Evolutionary conservation across 2,888 invertebrate genomes (phyloP), one percentile per base, ranked within the genome.

Genomic region (Leptinotarsa rubiginosa): DNA sequence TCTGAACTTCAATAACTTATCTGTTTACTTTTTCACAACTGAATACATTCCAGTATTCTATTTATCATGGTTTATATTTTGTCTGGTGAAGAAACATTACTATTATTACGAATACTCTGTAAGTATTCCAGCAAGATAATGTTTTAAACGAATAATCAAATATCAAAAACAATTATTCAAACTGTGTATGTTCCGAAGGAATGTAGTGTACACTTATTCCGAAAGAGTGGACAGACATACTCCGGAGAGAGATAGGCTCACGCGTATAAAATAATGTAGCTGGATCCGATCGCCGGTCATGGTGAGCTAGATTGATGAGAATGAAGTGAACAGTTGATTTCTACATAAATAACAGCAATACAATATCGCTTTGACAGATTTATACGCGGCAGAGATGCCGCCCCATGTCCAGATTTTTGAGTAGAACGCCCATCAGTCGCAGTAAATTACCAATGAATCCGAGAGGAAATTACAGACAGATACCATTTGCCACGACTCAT

Each of bases 321-420:
- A 86, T 85, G 85, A 85, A 85, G 86, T 86, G 86, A 84, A 85
- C 86, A 85, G 86, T 86, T 87, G 87, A 87, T 87, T 87, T 86
- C 84, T 86, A 86, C 87, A 87, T 88, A 88, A 88, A 88, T 88
- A 87, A 87, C 86, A 82, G 86, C 86, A 86, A 87, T 86, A 87
- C 87, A 87, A 87, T 87, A 87, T 86, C 86, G 84, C 82, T 83
- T 83, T 86, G 87, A 87, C 87, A 87, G 87, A 88, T 88, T 88
- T 88, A 88, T 87, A 85, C 81, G 84, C 83, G 83, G 84, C 82
- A 84, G 83, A 85, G 86, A 85, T 83, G 85, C 86, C 86, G 87
- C 85, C 86, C 86, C 85, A 83, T 84, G 86, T 85, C 86, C 85
- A 84, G 83, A 84, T 85, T 85, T 85, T 86, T 86, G 82, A 85